phyloP scores from a whole-genome alignment of 92 coral and sea anemone species.

The Desmophyllum pertusum region DNA sequence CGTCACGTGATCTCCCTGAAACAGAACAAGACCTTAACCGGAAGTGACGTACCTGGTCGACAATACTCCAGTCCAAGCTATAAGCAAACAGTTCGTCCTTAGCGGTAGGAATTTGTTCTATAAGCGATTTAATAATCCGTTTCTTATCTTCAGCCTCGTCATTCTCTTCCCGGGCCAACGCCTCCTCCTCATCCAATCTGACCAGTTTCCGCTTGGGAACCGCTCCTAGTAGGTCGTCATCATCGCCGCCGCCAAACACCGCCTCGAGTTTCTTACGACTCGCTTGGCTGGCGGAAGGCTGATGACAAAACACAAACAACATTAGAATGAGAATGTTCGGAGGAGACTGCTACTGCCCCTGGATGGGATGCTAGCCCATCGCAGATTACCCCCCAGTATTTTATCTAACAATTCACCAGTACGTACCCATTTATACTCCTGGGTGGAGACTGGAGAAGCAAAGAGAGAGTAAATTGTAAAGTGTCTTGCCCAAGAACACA shows the following conservation, averaged over 20 bases:
- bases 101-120: slow-evolving; percentile 99
- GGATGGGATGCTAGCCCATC: too few relatives aligned
- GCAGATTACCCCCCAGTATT: too few relatives aligned
- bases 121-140: slow-evolving; percentile 93
- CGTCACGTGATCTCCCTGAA: too few relatives aligned
- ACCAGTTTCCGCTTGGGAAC: slow-evolving; percentile 82
- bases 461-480: too few relatives aligned
- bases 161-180: slow-evolving; percentile 60
- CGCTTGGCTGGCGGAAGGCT: slow-evolving; percentile 74
- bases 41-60: slow-evolving; percentile 88
- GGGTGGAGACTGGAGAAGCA: too few relatives aligned
- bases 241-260: slow-evolving; percentile 86
- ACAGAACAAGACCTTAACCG: background rate
- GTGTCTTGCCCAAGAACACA: too few relatives aligned
- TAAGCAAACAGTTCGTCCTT: slow-evolving; percentile 97
- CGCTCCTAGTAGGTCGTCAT: slow-evolving; percentile 64
- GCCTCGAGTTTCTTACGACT: slow-evolving; percentile 89
- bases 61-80: slow-evolving; percentile 92
- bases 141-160: slow-evolving; percentile 95
- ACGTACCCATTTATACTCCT: too few relatives aligned
- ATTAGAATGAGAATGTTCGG: background rate
- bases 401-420: too few relatives aligned
- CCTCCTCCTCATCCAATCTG: slow-evolving; percentile 90
- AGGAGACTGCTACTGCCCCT: background rate
- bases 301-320: background rate